A percentile compares a stretch with the other conserved stretches of the same genome.
Evolutionary conservation across 2,797 vertebrate genomes (phyloP).

Genomic region (Cephalopachus bancanus): DNA sequence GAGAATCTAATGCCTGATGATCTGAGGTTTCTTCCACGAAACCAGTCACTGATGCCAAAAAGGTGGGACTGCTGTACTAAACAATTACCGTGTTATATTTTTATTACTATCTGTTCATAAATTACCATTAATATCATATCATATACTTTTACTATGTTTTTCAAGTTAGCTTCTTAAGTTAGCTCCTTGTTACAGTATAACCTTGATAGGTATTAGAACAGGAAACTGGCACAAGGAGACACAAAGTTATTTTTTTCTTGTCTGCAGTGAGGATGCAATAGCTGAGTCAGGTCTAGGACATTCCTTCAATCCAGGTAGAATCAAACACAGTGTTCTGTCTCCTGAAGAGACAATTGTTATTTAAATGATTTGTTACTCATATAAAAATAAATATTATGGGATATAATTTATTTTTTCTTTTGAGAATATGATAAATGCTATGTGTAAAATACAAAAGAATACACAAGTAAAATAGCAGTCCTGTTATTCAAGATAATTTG

Average conservation of each 20-base stretch:
- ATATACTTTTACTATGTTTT: constrained; percentile 18
- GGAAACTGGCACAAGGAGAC: neutral
- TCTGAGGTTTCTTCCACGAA: too few relatives aligned
- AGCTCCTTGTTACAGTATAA: constrained; percentile 27
- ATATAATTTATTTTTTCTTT: constrained; percentile 40
- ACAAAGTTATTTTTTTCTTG: neutral
- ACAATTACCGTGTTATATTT: neutral
- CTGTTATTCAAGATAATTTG: constrained; percentile 21
- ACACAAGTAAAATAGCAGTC: neutral
- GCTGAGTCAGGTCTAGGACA: neutral
- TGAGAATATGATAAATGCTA: neutral
- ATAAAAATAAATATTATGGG: constrained; percentile 17
- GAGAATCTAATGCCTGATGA: too few relatives aligned
- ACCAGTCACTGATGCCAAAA: too few relatives aligned
- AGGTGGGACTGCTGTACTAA: too few relatives aligned
- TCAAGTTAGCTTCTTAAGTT: constrained; percentile 32
- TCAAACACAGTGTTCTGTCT: neutral
- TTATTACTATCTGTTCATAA: neutral
- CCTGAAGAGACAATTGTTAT: neutral
- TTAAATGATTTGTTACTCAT: neutral
- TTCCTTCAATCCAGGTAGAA: neutral
- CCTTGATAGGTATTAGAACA: neutral
- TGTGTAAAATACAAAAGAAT: neutral
- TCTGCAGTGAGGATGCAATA: neutral
- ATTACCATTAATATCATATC: neutral